Evolutionary conservation across 2,888 invertebrate genomes (phyloP).

Genomic region (Steinernema carpocapsae): DNA sequence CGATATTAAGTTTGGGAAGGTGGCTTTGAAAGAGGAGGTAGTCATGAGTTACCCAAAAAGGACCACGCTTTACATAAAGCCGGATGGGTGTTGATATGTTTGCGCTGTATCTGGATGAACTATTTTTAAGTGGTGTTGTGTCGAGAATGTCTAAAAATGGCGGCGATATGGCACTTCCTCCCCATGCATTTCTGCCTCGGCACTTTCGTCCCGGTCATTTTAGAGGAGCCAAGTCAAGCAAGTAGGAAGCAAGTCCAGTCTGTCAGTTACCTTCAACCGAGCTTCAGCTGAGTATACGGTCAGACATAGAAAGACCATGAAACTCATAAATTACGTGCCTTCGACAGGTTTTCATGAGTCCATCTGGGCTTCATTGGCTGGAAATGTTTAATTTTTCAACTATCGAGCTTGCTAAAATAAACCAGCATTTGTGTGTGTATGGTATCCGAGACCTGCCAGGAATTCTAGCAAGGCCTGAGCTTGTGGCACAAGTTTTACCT

Average conservation of each 20-base stretch:
- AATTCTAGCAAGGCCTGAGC: neutral
- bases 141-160: too few relatives aligned
- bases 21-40: neutral
- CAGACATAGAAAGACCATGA: neutral
- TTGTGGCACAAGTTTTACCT: slow-evolving; percentile 13
- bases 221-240: too few relatives aligned
- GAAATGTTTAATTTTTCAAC: too few relatives aligned
- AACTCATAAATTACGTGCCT: neutral
- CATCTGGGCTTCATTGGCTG: slow-evolving; percentile 6
- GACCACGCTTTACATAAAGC: neutral
- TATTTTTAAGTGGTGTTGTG: too few relatives aligned
- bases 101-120: too few relatives aligned
- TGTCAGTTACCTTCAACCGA: neutral
- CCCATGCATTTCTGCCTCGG: too few relatives aligned
- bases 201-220: too few relatives aligned
- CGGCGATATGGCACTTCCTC: too few relatives aligned
- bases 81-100: neutral
- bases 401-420: too few relatives aligned
- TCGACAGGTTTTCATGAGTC: neutral
- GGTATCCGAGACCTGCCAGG: slow-evolving; percentile 5
- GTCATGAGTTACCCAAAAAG: neutral
- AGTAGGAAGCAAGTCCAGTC: slow-evolving; percentile 24
- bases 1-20: neutral
- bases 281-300: neutral
- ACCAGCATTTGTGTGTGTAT: neutral